Evolutionary conservation across 2,888 invertebrate species (phyloP).

Genomic region (Busseola fusca): DNA sequence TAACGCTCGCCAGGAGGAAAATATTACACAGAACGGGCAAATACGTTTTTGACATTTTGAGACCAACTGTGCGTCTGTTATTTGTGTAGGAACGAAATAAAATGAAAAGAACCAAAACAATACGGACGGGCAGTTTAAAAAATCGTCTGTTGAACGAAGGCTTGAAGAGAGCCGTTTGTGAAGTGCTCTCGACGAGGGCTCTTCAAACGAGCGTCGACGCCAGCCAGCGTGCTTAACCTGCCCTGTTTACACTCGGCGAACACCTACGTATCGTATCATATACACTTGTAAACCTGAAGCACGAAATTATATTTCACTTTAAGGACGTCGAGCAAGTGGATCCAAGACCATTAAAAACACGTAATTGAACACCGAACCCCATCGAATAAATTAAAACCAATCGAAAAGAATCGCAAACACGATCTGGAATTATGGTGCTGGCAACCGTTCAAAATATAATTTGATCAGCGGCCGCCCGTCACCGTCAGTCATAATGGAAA

Average conservation of each 20-base stretch:
- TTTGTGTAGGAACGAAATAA: slow-evolving; percentile 64
- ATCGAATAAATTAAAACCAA: slow-evolving; percentile 78
- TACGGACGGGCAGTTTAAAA: slow-evolving; percentile 71
- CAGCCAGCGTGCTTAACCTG: slow-evolving; percentile 72
- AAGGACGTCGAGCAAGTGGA: slow-evolving; percentile 28
- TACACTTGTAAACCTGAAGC: slow-evolving; percentile 56
- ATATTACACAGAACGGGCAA: slow-evolving; percentile 65
- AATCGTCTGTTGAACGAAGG: slow-evolving; percentile 76
- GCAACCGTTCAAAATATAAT: slow-evolving; percentile 85
- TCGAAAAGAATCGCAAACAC: slow-evolving; percentile 73
- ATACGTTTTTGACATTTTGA: slow-evolving; percentile 63
- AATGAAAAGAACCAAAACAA: slow-evolving; percentile 71
- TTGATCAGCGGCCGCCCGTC: slow-evolving; percentile 70
- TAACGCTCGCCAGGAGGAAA: slow-evolving; percentile 67
- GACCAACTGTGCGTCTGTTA: slow-evolving; percentile 58
- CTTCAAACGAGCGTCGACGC: slow-evolving; percentile 78
- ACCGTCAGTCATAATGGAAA: slow-evolving; percentile 82
- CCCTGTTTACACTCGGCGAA: slow-evolving; percentile 79
- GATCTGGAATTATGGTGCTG: slow-evolving; percentile 81
- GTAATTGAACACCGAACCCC: slow-evolving; percentile 68
- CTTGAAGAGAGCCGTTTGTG: slow-evolving; percentile 82
- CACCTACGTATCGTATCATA: slow-evolving; percentile 69
- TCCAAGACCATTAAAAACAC: slow-evolving; percentile 58
- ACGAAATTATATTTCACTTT: slow-evolving; percentile 52
- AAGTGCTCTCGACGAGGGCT: slow-evolving; percentile 77